Conservation (phyloP, 2,797 vertebrate species). For the Phrynocephalus guinanensis region DNA sequence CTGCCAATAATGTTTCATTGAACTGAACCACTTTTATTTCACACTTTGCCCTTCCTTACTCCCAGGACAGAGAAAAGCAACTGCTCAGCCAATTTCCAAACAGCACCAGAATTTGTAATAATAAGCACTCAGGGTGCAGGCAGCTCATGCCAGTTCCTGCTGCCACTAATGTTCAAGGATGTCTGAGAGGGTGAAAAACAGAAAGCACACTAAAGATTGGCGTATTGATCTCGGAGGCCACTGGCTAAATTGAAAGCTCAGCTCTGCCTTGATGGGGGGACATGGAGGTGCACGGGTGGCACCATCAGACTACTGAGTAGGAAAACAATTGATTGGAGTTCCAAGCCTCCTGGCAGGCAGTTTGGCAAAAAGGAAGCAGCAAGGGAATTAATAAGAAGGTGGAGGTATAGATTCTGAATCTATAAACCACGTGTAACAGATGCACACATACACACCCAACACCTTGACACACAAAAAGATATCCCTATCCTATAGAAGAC, state of each 20-base stretch:
- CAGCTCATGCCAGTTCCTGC: background rate
- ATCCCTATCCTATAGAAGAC: background rate
- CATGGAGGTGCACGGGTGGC: background rate
- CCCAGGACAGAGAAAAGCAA: conserved; percentile 1
- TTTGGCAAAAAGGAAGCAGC: conserved; percentile 18
- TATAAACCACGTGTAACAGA: background rate
- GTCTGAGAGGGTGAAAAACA: background rate
- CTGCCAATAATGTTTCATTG: conserved; percentile 22
- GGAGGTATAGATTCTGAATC: conserved; percentile 31
- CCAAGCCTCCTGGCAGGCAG: conserved; percentile 37
- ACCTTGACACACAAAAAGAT: background rate
- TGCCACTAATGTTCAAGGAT: background rate
- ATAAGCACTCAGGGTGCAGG: background rate
- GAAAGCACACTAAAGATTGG: background rate
- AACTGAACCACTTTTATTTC: background rate
- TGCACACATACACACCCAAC: background rate
- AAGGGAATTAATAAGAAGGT: conserved; percentile 43
- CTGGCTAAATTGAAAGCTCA: background rate
- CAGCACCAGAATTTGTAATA: conserved; percentile 20
- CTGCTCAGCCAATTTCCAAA: conserved; percentile 13
- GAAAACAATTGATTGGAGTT: conserved; percentile 15
- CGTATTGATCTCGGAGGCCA: background rate
- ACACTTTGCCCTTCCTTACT: background rate
- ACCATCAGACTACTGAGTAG: conserved; percentile 29
- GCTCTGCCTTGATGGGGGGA: background rate